phyloP scores from a whole-genome alignment of 2,113 vertebrate species.

The Clinocottus analis region DNA sequence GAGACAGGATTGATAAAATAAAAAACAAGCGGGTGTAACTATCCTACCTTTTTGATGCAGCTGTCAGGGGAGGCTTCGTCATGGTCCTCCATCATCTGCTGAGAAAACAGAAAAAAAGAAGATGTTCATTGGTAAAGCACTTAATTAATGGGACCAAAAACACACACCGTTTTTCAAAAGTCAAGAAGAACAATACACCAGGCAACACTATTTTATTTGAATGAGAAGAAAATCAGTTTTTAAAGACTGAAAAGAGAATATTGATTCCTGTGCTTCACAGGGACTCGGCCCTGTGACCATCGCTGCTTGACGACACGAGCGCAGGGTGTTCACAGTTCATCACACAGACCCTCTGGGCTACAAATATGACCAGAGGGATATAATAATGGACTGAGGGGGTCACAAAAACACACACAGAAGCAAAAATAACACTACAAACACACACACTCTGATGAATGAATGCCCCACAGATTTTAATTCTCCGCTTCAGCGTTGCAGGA shows the following conservation, averaged over 20 bases:
- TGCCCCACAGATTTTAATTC: conserved; percentile 80
- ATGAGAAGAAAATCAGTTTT: background rate
- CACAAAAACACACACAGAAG: conserved; percentile 71
- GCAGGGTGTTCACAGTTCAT: conserved; percentile 67
- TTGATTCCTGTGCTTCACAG: conserved; percentile 33
- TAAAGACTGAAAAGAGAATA: conserved; percentile 35
- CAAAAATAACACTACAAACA: conserved; percentile 60
- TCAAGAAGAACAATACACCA: background rate
- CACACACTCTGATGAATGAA: conserved; percentile 77
- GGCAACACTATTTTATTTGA: conserved; percentile 8
- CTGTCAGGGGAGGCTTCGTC: conserved; percentile 89
- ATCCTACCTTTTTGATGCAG: conserved; percentile 93
- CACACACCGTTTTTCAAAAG: background rate
- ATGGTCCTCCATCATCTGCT: conserved; percentile 91
- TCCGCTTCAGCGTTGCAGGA: conserved; percentile 76
- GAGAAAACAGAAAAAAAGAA: conserved; percentile 58
- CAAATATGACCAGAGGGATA: conserved; percentile 68
- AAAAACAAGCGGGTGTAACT: background rate
- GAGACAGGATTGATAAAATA: background rate
- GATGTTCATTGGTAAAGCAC: background rate
- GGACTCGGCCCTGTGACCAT: conserved; percentile 27
- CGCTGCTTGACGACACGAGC: conserved; percentile 44
- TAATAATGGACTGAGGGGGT: conserved; percentile 74
- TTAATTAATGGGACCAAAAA: background rate
- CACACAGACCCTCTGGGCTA: conserved; percentile 61